Conservation (phyloP, 2,113 vertebrate genomes). For the Lethenteron camtschaticum region DNA sequence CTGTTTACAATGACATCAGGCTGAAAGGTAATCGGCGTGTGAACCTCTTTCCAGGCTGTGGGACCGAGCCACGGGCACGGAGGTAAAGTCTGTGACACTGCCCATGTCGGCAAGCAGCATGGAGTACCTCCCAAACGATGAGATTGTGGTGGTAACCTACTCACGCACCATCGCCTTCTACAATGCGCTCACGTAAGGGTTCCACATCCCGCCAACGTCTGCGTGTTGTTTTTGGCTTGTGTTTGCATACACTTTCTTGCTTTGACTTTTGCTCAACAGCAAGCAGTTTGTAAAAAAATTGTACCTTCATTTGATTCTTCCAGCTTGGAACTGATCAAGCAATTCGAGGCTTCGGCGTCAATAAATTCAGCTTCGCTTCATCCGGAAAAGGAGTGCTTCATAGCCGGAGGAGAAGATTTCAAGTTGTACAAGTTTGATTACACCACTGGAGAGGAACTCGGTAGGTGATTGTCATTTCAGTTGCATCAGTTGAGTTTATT, state of each 20-base stretch:
- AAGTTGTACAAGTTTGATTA: slow-evolving; percentile 99
- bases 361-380: slow-evolving; percentile 93
- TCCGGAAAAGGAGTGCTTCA: slow-evolving; percentile 82
- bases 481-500: no score
- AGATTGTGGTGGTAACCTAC: slow-evolving; percentile 74
- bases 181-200: slow-evolving; percentile 53
- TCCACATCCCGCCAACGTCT: neutral
- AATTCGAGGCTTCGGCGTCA: slow-evolving; percentile 67
- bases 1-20: slow-evolving; percentile 1
- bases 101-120: slow-evolving; percentile 75
- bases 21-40: neutral
- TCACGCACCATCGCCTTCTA: slow-evolving; percentile 82
- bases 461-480: slow-evolving; percentile 22
- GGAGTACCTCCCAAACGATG: slow-evolving; percentile 74
- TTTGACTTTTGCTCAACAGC: neutral
- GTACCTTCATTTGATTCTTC: slow-evolving; percentile 7
- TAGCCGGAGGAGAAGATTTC: slow-evolving; percentile 92
- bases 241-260: no score
- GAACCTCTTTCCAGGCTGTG: slow-evolving; percentile 37
- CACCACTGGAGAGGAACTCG: slow-evolving; percentile 73
- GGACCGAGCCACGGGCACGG: slow-evolving; percentile 56
- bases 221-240: no score
- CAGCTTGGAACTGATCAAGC: slow-evolving; percentile 78
- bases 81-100: slow-evolving; percentile 56
- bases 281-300: neutral